phyloP scores from a whole-genome alignment of 2,113 vertebrate species.

The Odobenus rosmarus region DNA sequence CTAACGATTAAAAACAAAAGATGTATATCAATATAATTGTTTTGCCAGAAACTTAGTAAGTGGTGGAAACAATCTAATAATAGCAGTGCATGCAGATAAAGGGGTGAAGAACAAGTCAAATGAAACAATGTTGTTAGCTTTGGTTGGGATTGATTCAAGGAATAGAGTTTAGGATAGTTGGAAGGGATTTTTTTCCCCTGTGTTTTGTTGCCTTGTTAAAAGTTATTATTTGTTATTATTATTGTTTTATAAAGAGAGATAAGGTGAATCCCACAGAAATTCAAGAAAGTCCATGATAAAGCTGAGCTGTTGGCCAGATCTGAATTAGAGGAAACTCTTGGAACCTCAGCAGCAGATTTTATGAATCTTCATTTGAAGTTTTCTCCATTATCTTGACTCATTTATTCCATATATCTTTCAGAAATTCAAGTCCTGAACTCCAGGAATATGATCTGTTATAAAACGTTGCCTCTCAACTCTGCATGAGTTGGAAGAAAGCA shows the following conservation, averaged over 20 bases:
- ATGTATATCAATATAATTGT: not conserved
- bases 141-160: not conserved
- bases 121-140: not conserved
- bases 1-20: not conserved
- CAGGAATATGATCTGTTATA: not conserved
- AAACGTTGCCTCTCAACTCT: not conserved
- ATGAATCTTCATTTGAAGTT: not conserved
- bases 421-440: not conserved
- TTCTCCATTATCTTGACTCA: not conserved
- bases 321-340: not conserved
- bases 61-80: not conserved
- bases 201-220: not conserved
- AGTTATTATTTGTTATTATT: not conserved
- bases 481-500: not conserved
- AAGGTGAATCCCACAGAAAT: not conserved
- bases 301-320: not conserved
- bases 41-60: not conserved
- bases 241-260: not conserved
- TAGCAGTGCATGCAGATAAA: not conserved
- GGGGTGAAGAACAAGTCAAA: not conserved
- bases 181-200: not conserved
- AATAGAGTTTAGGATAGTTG: not conserved
- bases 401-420: not conserved
- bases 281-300: not conserved
- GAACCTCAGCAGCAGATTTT: not conserved